Base-by-base conservation (phyloP, 1,140 invertebrate species). In the Drosophila dunni region DNA sequence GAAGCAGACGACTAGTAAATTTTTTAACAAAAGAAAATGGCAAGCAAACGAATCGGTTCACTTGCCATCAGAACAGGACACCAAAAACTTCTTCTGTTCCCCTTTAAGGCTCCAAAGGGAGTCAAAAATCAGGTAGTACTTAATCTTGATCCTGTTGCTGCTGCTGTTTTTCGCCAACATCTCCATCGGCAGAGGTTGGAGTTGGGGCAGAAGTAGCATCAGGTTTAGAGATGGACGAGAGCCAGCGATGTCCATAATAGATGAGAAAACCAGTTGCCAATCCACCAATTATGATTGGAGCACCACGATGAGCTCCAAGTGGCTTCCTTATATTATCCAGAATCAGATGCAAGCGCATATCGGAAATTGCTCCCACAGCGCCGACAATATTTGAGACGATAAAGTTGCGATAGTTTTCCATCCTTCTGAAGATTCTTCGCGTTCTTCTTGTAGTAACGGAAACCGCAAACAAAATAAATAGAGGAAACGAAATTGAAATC, bases 161-260 rank as follows among this genome's bases (percentile, higher is more conserved):
- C 11, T 7, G 40, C 11, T 13, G n/a, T n/a, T 42, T n/a, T 7
- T 4, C n/a, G 40, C 40, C 9, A 13, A 13, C 11, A 5, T 6
- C 11, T n/a, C 11, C 40, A 42, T 42, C 40, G 13, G 40, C 13
- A 13, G 3, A n/a, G 3, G 1, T n/a, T 5, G 40, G 9, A 6
- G 11, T 7, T 13, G 40, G 5, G 2, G 40, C 4, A 20, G 17
- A 29, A 29, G 24, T 3, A 29, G 24, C 15, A 3, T 46, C 15
- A 50, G 17, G 15, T 33, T 38, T 11, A 3, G 4, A 2, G 8
- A 13, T 8, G 11, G 15, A 11, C 3, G 8, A 45, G 1, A 67
- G 34, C 64, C 64, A 67, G 9, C 64, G 64, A 40, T 67, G 64
- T 7, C 64, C 64, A 15, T 33, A 58, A 29, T 67, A 67, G 44